A percentile compares a stretch with the other conserved stretches of the same genome.
Conservation (phyloP, 37 sponge, comb jelly and placozoan species). For the Haliclona indistincta region DNA sequence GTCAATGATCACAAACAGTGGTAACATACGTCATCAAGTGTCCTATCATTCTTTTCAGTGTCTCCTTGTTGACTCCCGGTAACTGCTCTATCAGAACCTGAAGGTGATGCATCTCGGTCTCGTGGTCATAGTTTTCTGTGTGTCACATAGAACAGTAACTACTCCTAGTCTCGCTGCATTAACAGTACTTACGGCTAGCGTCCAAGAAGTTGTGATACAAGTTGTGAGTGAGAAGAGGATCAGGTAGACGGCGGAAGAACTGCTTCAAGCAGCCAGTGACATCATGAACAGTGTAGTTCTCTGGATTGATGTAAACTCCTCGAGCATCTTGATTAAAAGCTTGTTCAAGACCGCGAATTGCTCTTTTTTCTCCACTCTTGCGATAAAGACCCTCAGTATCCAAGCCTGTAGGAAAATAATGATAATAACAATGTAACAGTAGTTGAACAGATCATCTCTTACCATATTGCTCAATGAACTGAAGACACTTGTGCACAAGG, state of each 20-base stretch:
- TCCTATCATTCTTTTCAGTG: conserved; percentile 62
- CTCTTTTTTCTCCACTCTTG: conserved; percentile 66
- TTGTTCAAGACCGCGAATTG: conserved; percentile 58
- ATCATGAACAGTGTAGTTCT: conserved; percentile 81
- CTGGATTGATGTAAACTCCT: conserved; percentile 71
- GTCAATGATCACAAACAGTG: neutral
- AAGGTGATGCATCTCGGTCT: conserved; percentile 53
- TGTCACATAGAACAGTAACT: too few relatives aligned
- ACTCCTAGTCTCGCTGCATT: too few relatives aligned
- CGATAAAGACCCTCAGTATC: conserved; percentile 84
- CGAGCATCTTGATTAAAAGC: conserved; percentile 81
- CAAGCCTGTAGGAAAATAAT: conserved; percentile 15
- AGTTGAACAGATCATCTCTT: neutral
- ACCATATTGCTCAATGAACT: conserved; percentile 83
- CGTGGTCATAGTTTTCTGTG: conserved; percentile 56
- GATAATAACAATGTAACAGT: neutral
- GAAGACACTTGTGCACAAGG: conserved; percentile 85
- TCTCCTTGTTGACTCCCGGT: conserved; percentile 71
- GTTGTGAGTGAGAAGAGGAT: conserved; percentile 77
- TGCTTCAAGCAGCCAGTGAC: conserved; percentile 81
- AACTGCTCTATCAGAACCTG: conserved; percentile 67
- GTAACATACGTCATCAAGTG: conserved; percentile 64
- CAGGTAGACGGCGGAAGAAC: conserved; percentile 79
- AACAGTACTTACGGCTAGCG: conserved; percentile 40
- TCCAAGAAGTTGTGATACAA: conserved; percentile 59